These are phyloP conservation scores for Pemphigus obesinymphae DNA, from an alignment of 1,140 invertebrate genomes.

Conservation along the genomic window DNA sequence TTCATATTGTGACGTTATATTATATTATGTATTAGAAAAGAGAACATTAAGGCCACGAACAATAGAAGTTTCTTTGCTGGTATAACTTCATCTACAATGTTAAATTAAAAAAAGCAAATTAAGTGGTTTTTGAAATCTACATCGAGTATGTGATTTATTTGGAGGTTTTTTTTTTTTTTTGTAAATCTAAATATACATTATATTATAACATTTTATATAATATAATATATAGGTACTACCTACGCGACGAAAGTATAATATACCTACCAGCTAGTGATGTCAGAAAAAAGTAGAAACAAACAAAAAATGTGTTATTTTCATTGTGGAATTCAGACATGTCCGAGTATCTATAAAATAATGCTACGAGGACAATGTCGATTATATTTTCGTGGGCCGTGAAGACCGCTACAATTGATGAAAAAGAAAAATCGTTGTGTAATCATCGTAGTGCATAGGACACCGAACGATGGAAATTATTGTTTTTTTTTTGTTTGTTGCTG, in stretches of 20 bases:
- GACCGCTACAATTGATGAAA: slow-evolving; percentile 7
- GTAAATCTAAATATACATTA: not conserved
- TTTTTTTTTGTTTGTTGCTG: not conserved
- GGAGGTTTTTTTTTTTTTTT: no score
- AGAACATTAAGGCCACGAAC: not conserved
- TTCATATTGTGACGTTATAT: not conserved
- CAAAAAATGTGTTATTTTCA: not conserved
- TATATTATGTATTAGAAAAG: not conserved
- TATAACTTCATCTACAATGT: not conserved
- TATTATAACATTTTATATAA: not conserved
- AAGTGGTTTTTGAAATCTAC: not conserved
- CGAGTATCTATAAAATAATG: not conserved
- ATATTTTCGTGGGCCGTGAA: slow-evolving; percentile 18
- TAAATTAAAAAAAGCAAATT: not conserved
- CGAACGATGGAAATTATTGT: not conserved
- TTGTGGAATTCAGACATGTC: slow-evolving; percentile 24
- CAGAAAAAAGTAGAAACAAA: slow-evolving; percentile 23
- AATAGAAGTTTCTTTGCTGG: not conserved
- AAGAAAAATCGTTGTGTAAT: slow-evolving; percentile 31
- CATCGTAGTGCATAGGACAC: not conserved
- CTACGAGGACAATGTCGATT: slow-evolving; percentile 31
- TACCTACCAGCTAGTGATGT: no score
- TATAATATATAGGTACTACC: not conserved
- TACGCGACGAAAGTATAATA: not conserved
- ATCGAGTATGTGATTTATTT: not conserved